Conservation (phyloP, 1,140 invertebrate species). For the Rhyacophila brunnea region DNA sequence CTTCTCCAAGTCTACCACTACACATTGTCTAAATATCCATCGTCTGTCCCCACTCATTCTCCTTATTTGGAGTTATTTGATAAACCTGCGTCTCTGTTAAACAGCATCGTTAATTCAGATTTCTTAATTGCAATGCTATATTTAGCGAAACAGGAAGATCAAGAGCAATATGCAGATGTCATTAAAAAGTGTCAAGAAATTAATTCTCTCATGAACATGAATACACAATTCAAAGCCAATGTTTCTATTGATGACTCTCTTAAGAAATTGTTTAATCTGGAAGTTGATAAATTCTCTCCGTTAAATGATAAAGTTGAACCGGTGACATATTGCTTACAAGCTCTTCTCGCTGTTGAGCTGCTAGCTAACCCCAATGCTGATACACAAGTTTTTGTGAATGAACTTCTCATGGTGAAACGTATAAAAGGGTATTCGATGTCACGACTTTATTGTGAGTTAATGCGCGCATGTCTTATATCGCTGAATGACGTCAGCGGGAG, state of each 20-base stretch:
- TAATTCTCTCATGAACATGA: conserved; percentile 60
- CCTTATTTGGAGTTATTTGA: conserved; percentile 64
- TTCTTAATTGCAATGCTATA: conserved; percentile 81
- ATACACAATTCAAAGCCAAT: conserved; percentile 56
- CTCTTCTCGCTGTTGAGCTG: conserved; percentile 71
- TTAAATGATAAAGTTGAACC: conserved; percentile 61
- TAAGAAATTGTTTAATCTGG: conserved; percentile 61
- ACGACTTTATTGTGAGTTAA: conserved; percentile 83
- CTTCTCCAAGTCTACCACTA: conserved; percentile 76
- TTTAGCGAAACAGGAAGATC: conserved; percentile 73
- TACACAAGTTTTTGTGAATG: conserved; percentile 73
- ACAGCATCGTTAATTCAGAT: conserved; percentile 69
- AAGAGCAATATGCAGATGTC: conserved; percentile 65
- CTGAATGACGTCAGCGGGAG: conserved; percentile 78
- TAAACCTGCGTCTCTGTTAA: conserved; percentile 67
- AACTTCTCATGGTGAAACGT: conserved; percentile 78
- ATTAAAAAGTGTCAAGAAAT: conserved; percentile 74
- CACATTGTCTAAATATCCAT: conserved; percentile 53
- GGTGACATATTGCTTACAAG: conserved; percentile 73
- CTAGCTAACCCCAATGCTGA: conserved; percentile 74
- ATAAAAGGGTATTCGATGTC: conserved; percentile 72
- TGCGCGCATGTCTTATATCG: conserved; percentile 85
- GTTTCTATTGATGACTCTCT: conserved; percentile 60
- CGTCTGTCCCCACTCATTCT: conserved; percentile 46
- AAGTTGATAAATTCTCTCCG: conserved; percentile 60